phyloP scores from a whole-genome alignment of 2,797 vertebrate genomes.

The Bufotes viridis region DNA sequence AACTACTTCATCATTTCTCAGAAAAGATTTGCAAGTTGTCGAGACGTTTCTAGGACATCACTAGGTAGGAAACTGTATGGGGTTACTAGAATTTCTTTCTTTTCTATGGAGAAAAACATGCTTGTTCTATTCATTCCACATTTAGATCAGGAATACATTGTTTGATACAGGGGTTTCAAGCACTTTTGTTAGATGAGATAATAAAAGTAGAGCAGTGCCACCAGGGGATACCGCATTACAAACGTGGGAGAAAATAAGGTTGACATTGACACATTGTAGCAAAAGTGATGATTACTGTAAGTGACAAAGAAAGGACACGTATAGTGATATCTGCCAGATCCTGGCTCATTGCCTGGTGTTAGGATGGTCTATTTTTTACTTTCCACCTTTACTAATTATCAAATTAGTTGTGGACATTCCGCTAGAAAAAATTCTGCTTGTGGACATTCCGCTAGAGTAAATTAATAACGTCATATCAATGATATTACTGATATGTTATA shows the following conservation, averaged over 20 bases:
- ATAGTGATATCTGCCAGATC: slow-evolving; percentile 10
- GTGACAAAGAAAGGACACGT: slow-evolving; percentile 34
- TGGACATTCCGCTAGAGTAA: not conserved
- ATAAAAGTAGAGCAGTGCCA: slow-evolving; percentile 15
- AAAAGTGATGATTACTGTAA: slow-evolving; percentile 39
- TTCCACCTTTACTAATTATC: slow-evolving; percentile 7
- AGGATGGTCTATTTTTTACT: not conserved
- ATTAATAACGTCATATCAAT: not conserved
- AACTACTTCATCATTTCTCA: slow-evolving; percentile 42
- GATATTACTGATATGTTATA: not conserved
- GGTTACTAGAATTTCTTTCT: not conserved
- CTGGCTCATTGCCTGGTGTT: not conserved
- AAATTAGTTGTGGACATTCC: not conserved
- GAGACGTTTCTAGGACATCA: slow-evolving; percentile 44
- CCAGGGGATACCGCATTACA: not conserved
- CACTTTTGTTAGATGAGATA: not conserved
- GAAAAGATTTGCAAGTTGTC: slow-evolving; percentile 20
- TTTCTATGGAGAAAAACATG: not conserved
- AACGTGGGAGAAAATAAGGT: slow-evolving; percentile 1
- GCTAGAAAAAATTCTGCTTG: too few relatives aligned
- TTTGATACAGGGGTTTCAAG: not conserved
- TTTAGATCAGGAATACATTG: not conserved
- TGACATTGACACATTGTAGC: slow-evolving; percentile 32
- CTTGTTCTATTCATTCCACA: not conserved
- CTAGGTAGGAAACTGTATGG: slow-evolving; percentile 3